Percentiles rank a stretch among this genome's conserved stretches.
Conservation (phyloP, 2,797 vertebrate species). For the Gymnoscopelus microlampas region DNA sequence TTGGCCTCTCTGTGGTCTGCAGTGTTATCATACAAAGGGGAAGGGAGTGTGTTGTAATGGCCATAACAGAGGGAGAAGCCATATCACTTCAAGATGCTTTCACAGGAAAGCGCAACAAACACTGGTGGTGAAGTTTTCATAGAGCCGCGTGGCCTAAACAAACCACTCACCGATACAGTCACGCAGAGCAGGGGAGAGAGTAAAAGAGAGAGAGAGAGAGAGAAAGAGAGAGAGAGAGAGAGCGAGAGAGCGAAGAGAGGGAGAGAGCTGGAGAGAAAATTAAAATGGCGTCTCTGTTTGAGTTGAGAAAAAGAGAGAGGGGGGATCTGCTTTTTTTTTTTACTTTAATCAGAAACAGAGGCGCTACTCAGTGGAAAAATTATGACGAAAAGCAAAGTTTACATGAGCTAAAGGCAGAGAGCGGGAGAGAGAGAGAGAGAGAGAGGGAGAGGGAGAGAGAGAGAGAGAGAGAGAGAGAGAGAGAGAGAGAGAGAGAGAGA, state of each 20-base stretch:
- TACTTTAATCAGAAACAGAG: constrained; percentile 81
- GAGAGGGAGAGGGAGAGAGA: too few relatives aligned
- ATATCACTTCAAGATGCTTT: constrained; percentile 76
- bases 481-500: neutral
- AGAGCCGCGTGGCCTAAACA: constrained; percentile 80
- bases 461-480: neutral
- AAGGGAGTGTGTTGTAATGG: constrained; percentile 58
- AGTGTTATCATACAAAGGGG: constrained; percentile 42
- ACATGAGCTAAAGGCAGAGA: constrained; percentile 74
- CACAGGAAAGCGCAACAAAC: constrained; percentile 77
- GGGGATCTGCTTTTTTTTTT: constrained; percentile 48
- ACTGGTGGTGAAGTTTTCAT: constrained; percentile 71
- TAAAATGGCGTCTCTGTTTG: constrained; percentile 64
- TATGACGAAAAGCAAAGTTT: constrained; percentile 77
- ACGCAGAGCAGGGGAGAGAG: constrained; percentile 38
- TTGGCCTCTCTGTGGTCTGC: constrained; percentile 30
- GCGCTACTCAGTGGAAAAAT: constrained; percentile 69
- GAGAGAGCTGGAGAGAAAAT: constrained; percentile 14
- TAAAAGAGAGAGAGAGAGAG: constrained; percentile 12
- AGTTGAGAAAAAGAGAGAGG: constrained; percentile 38
- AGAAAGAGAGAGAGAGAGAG: constrained; percentile 23
- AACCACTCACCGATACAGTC: constrained; percentile 53
- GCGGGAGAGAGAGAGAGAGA: constrained; percentile 3
- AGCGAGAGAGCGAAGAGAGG: neutral
- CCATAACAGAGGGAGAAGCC: constrained; percentile 65